Conservation (phyloP, 2,888 invertebrate species). For the Drosophila falleni region DNA sequence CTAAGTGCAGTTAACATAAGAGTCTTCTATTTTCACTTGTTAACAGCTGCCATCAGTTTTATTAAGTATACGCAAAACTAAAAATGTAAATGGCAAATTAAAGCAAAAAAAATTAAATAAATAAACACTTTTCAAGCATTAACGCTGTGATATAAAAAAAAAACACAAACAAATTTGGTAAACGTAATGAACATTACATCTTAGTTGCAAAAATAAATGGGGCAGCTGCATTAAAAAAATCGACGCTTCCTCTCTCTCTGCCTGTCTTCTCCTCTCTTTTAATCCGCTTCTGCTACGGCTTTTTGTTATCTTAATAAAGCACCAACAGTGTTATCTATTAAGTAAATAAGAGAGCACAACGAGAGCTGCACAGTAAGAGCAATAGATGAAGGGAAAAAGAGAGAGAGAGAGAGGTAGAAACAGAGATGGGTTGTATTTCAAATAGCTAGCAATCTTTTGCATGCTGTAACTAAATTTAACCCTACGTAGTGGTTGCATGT, state of each 20-base stretch:
- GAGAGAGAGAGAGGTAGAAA: background rate
- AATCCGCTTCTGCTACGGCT: constrained; percentile 7
- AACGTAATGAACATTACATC: constrained; percentile 8
- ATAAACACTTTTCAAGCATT: background rate
- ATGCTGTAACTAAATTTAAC: constrained; percentile 60
- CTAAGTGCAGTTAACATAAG: no score
- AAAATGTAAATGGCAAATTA: background rate
- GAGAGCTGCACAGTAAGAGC: constrained; percentile 1
- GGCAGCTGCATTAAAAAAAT: constrained; percentile 12
- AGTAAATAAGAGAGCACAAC: constrained; percentile 29
- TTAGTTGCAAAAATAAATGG: constrained; percentile 2
- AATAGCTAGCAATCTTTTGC: constrained; percentile 28
- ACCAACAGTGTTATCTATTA: constrained; percentile 67
- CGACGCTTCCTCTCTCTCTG: background rate
- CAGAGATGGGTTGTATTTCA: constrained; percentile 6
- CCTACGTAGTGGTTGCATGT: constrained; percentile 13
- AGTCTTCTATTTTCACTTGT: background rate
- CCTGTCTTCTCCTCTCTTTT: constrained; percentile 9
- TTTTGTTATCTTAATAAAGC: constrained; percentile 52
- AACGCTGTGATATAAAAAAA: background rate
- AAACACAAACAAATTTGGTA: constrained; percentile 6
- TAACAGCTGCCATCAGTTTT: background rate
- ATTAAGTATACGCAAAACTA: constrained; percentile 10
- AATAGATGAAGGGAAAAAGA: background rate
- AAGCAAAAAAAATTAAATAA: background rate